These are phyloP conservation scores for Archivesica marissinica DNA, from an alignment of 1,140 invertebrate genomes.

Conservation along the genomic window DNA sequence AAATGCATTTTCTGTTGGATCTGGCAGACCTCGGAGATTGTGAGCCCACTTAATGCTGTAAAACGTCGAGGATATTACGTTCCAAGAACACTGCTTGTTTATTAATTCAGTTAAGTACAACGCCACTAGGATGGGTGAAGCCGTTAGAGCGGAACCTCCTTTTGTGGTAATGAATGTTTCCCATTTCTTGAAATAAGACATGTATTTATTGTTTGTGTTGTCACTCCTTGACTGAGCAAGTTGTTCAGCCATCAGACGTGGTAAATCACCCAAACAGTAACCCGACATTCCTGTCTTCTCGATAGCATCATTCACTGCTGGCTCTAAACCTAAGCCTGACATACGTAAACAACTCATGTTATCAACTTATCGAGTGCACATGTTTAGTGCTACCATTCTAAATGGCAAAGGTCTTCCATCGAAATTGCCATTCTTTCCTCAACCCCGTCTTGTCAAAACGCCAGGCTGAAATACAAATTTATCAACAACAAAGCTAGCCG, in stretches of 20 bases:
- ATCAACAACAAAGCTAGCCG: neutral
- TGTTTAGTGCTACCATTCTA: neutral
- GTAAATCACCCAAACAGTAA: neutral
- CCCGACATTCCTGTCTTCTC: neutral
- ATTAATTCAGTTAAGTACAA: conserved; percentile 41
- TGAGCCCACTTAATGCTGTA: conserved; percentile 35
- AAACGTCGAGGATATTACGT: conserved; percentile 16
- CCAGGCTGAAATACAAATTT: neutral
- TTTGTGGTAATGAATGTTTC: conserved; percentile 11
- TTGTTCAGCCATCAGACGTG: neutral
- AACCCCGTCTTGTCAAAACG: neutral
- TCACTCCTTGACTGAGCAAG: conserved; percentile 39
- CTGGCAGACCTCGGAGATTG: neutral
- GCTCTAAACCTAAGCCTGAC: conserved; percentile 4
- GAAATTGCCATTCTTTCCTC: neutral
- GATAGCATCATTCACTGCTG: no score
- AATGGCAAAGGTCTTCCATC: conserved; percentile 22
- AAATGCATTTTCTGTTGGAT: conserved; percentile 34
- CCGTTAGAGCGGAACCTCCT: conserved; percentile 10
- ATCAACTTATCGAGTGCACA: neutral
- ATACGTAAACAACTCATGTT: neutral
- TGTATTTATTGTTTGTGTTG: conserved; percentile 43
- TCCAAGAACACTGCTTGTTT: neutral
- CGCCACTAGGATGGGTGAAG: conserved; percentile 35
- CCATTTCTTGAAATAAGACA: conserved; percentile 43